A percentile compares a stretch with the other conserved stretches of the same genome.
Evolutionary conservation across 2,888 invertebrate species (phyloP).

Genomic region (Nephrocerus scutellatus): DNA sequence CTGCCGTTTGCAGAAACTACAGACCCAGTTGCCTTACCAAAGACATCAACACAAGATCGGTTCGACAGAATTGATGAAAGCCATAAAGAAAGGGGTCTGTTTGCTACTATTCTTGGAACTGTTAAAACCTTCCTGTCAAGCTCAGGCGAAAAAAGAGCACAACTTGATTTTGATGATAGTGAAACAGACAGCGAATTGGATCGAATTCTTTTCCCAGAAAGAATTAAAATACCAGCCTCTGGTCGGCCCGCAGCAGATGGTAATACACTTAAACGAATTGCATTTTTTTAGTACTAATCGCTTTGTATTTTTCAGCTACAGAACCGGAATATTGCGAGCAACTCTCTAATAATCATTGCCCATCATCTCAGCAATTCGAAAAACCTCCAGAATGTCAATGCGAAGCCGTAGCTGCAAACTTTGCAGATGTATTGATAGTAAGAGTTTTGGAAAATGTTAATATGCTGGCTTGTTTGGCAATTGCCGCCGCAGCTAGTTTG

Average conservation of each 20-base stretch:
- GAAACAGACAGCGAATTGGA: constrained; percentile 29
- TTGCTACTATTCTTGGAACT: constrained; percentile 40
- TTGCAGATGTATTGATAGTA: constrained; percentile 29
- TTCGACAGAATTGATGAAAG: constrained; percentile 8
- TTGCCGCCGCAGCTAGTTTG: constrained; percentile 66
- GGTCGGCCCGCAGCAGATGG: background rate
- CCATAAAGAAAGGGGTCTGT: constrained; percentile 32
- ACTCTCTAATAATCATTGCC: constrained; percentile 27
- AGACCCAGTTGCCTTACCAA: constrained; percentile 16
- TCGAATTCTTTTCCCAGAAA: constrained; percentile 31
- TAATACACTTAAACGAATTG: constrained; percentile 3
- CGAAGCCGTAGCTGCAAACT: constrained; percentile 23
- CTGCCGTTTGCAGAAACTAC: constrained; percentile 4
- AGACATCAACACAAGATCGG: constrained; percentile 9
- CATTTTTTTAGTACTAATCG: background rate
- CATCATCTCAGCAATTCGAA: constrained; percentile 8
- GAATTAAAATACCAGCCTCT: constrained; percentile 1
- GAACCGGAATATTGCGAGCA: constrained; percentile 31
- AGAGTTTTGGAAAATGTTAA: constrained; percentile 46
- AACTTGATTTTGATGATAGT: constrained; percentile 7
- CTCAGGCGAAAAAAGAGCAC: constrained; percentile 21
- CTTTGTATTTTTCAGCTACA: constrained; percentile 3
- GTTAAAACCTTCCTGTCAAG: constrained; percentile 38
- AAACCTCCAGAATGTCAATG: constrained; percentile 11
- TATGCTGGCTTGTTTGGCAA: constrained; percentile 54